Evolutionary conservation across 1,140 invertebrate genomes (phyloP).

Genomic region (Drosophila virilis): DNA sequence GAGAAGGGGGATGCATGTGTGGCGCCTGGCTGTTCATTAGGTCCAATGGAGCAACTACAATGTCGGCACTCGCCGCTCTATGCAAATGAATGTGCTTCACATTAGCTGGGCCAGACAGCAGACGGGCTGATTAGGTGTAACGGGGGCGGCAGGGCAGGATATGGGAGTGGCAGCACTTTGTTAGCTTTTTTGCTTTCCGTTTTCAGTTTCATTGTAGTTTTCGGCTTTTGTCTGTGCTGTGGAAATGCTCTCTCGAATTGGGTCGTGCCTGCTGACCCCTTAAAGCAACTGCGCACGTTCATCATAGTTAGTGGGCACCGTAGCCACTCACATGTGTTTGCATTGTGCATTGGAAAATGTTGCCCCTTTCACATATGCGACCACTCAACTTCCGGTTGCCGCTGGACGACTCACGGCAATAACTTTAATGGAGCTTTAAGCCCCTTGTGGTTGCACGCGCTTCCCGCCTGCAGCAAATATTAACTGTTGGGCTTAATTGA

Average conservation of each 20-base stretch:
- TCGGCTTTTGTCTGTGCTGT: constrained; percentile 21
- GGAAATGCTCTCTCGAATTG: background rate
- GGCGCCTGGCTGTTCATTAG: constrained; percentile 51
- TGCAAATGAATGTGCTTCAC: constrained; percentile 56
- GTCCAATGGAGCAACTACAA: constrained; percentile 42
- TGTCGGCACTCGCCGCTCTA: constrained; percentile 29
- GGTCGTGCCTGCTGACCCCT: constrained; percentile 26
- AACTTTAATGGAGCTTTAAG: constrained; percentile 54
- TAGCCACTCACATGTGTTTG: constrained; percentile 41
- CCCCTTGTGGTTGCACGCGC: constrained; percentile 51
- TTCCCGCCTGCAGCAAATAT: constrained; percentile 32
- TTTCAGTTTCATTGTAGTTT: constrained; percentile 61
- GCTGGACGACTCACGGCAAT: constrained; percentile 15
- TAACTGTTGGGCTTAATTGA: constrained; percentile 69
- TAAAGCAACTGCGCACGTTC: background rate
- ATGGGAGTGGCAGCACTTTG: constrained; percentile 22
- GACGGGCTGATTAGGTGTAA: constrained; percentile 2
- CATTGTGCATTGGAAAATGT: constrained; percentile 52
- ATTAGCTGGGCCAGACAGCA: constrained; percentile 58
- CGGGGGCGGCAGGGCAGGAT: no score
- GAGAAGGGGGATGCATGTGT: no score
- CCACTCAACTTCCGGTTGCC: background rate
- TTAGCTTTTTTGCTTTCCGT: constrained; percentile 30
- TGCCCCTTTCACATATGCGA: constrained; percentile 35
- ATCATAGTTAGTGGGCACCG: constrained; percentile 13